Evolutionary conservation across 2,797 vertebrate genomes (phyloP), one percentile per base, ranked within the genome.

Genomic region (Xerus rutilus): DNA sequence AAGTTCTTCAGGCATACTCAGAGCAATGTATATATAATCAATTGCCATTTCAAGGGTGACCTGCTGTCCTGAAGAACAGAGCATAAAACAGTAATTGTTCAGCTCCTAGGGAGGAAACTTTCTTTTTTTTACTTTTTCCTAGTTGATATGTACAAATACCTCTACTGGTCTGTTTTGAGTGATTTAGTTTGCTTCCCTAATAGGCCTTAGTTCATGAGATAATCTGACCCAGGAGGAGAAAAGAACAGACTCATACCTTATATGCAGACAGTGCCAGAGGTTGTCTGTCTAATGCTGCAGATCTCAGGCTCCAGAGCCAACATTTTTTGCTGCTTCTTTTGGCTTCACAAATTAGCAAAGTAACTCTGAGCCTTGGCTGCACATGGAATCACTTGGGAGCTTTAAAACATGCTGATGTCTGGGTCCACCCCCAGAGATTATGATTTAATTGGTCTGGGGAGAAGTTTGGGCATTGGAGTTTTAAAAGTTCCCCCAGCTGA

Each of bases 1-100:
- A 97, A 73, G 49, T 94, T 97, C 74, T 95, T 79, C 86, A 89
- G 82, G 91, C 79, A 35, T 18, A 11, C 77, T 79, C 35, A 39
- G 39, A 87, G 43, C 64, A 14, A 17, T 81, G 89, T 77, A 23
- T 92, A 52, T 45, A 25, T 62, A 91, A 95, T 91, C 96, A 97
- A 90, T 57, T 83, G 96, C 86, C 93, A 72, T 81, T 93, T 96
- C 76, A 39, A 25, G 10, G 0, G 49, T 65, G 72, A 82, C 96
- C 90, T 82, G 89, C 86, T 86, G 83, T 94, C 91, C 81, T 57
- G 45, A 4, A 89, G 54, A 92, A 91, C 65, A 85, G 32, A 92
- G 35, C n/a, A 76, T 89, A 93, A 82, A 78, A 74, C 79, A 89
- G 85, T 73, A 93, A 89, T 59, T 52, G 32, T 94, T 95, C 49